Evolutionary conservation across 1,140 invertebrate species (phyloP), one percentile per base, ranked within the genome.

Genomic region (Yoshiicerus persimilis): DNA sequence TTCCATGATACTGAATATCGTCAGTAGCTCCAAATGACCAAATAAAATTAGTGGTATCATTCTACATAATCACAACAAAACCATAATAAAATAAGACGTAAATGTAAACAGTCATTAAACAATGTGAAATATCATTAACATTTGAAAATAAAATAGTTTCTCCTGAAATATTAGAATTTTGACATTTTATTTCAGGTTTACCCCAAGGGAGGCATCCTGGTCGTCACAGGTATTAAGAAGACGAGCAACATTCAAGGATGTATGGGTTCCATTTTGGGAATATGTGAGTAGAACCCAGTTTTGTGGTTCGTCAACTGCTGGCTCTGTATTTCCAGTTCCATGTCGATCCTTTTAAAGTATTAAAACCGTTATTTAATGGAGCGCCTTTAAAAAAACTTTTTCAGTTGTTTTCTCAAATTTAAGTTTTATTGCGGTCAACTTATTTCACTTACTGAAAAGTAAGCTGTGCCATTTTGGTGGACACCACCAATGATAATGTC

Each of bases 11-110:
- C 2, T 16, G 4, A 25, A 89, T 87, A 6, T 4, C 1, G 32
- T 89, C 88, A 64, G 85, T 62, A 38, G 56, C 32, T 11, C 88
- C 88, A 66, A 87, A 64, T 2, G 85, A 36, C 88, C 88, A 89
- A 32, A 89, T 89, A 41, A 89, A 30, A 13, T 64, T 36, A 38
- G n/a, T 89, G 64, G 85, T 86, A 25, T 64, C 47, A 16, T 32
- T 38, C 85, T 87, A 77, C 20, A 5, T 38, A 77, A 77, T 27
- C 56, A 16, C 8, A 64, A n/a, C 8, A 10, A 64, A 64, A 64
- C 9, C 11, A 8, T 2, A 20, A 13, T 30, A 25, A 32, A n/a
- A 9, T 8, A 11, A 11, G n/a, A 9, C 9, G n/a, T 10, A n/a
- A 64, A 23, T 64, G 56, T 41, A 41, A 41, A 13, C 39, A 41